Evolutionary conservation across 2,888 invertebrate genomes (phyloP).

Genomic region (Galerucella pusilla): DNA sequence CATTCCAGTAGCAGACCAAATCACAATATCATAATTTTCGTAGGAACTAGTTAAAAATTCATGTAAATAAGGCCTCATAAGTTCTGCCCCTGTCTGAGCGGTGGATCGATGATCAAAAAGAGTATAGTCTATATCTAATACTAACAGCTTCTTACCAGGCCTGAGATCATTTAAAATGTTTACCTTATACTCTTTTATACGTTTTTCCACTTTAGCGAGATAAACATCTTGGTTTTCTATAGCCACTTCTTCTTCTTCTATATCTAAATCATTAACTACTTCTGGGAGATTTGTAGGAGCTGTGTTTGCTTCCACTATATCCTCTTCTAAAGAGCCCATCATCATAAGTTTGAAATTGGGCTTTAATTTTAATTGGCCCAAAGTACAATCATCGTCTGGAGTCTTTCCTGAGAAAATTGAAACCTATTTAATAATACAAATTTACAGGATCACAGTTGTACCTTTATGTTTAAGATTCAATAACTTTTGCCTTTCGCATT

Average conservation of each 20-base stretch:
- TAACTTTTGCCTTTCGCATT: conserved; percentile 93
- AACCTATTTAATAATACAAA: background rate
- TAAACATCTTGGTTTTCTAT: conserved; percentile 76
- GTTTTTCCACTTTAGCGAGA: conserved; percentile 83
- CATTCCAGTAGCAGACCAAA: conserved; percentile 99
- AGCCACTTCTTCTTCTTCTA: conserved; percentile 85
- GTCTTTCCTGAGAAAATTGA: conserved; percentile 75
- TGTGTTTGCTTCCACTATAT: conserved; percentile 84
- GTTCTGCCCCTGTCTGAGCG: conserved; percentile 85
- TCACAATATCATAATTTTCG: conserved; percentile 93
- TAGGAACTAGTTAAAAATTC: conserved; percentile 92
- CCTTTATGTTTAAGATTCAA: conserved; percentile 94
- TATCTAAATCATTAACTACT: conserved; percentile 92
- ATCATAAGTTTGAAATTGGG: conserved; percentile 94
- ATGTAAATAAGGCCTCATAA: conserved; percentile 95
- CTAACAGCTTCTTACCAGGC: conserved; percentile 88
- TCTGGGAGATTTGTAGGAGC: conserved; percentile 86
- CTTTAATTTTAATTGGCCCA: conserved; percentile 84
- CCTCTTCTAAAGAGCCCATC: conserved; percentile 95
- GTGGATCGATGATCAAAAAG: conserved; percentile 94
- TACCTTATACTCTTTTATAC: conserved; percentile 86
- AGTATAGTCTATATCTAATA: conserved; percentile 96
- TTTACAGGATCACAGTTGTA: background rate
- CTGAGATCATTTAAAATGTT: conserved; percentile 84
- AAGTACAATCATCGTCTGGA: conserved; percentile 80